Evolutionary conservation across 2,888 invertebrate species (phyloP).

Genomic region (Agrochola litura): DNA sequence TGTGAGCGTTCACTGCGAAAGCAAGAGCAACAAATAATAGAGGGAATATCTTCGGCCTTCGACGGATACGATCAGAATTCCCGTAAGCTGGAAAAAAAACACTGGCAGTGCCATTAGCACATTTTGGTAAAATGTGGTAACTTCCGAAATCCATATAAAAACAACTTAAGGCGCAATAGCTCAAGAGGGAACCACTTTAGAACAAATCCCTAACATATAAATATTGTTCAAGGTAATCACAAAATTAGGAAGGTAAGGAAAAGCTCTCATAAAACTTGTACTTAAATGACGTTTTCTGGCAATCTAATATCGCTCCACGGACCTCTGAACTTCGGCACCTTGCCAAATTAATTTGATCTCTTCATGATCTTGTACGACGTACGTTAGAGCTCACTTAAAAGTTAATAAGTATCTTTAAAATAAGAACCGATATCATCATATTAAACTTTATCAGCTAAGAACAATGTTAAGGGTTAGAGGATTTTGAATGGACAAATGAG

Average conservation of each 20-base stretch:
- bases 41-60: not conserved
- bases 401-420: not conserved
- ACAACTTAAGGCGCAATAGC: not conserved
- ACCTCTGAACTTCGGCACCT: not conserved
- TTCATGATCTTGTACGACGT: no score
- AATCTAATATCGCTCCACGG: not conserved
- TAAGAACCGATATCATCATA: not conserved
- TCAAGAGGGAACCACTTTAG: slow-evolving; percentile 22
- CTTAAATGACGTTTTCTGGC: not conserved
- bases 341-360: not conserved
- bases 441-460: not conserved
- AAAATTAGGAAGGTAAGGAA: slow-evolving; percentile 35
- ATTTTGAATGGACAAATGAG: not conserved
- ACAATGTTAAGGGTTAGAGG: not conserved
- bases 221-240: slow-evolving; percentile 46
- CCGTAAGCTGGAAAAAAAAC: not conserved
- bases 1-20: not conserved
- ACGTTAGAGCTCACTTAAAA: not conserved
- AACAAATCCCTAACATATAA: slow-evolving; percentile 16
- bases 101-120: no score
- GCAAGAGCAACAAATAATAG: not conserved
- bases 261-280: not conserved
- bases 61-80: not conserved
- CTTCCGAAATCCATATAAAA: not conserved
- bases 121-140: not conserved